phyloP scores from a whole-genome alignment of 2,888 invertebrate species.

The Lepidochitona cinerea region DNA sequence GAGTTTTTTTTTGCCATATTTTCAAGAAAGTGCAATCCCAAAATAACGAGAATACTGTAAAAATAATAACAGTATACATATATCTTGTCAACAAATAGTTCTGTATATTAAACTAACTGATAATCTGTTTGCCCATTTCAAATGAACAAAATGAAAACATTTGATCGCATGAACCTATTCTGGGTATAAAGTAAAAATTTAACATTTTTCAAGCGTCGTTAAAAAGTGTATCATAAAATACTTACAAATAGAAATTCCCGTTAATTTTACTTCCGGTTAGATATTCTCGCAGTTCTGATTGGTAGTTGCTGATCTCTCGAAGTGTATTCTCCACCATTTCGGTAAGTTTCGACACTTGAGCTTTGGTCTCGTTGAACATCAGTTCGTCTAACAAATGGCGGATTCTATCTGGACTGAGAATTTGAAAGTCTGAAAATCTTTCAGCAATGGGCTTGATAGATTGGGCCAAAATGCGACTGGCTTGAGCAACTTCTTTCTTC shows the following conservation, averaged over 20 bases:
- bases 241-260: constrained; percentile 7
- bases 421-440: not conserved
- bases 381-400: not conserved
- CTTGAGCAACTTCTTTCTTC: not conserved
- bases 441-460: not conserved
- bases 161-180: too few species aligned
- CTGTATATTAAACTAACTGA: too few species aligned
- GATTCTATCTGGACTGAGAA: not conserved
- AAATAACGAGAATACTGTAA: too few species aligned
- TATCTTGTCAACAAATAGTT: too few species aligned
- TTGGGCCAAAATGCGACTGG: not conserved
- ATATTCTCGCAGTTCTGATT: not conserved
- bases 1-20: too few species aligned
- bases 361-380: not conserved
- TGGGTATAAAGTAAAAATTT: too few species aligned
- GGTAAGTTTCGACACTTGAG: not conserved
- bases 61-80: too few species aligned
- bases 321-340: not conserved
- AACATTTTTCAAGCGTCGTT: too few species aligned
- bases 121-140: too few species aligned
- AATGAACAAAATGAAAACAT: too few species aligned
- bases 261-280: not conserved
- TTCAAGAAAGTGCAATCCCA: too few species aligned
- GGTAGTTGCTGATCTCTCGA: not conserved
- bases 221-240: not conserved